A percentile compares a stretch with the other conserved stretches of the same genome.
These are phyloP conservation scores for Morus bassanus DNA, from an alignment of 2,797 vertebrate genomes.

Conservation along the genomic window DNA sequence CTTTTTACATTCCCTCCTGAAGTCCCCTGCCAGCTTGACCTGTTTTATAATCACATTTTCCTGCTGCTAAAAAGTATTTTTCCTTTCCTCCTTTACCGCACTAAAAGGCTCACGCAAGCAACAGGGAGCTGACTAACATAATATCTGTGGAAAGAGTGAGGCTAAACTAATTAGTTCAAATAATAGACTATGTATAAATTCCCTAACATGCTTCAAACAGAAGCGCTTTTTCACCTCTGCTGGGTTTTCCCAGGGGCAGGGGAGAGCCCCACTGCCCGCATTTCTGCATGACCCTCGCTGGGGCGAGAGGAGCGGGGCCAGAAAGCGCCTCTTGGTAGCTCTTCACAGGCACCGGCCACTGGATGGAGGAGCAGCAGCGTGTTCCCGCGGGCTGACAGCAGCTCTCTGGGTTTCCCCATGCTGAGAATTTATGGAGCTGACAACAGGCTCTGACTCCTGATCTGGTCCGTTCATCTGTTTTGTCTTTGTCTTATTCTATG, in stretches of 20 bases:
- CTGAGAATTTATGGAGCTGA: background rate
- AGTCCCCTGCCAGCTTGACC: background rate
- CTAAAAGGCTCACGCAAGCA: background rate
- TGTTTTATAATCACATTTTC: background rate
- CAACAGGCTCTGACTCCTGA: background rate
- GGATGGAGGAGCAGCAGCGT: background rate
- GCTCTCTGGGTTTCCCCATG: background rate
- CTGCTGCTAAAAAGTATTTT: background rate
- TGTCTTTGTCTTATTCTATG: background rate
- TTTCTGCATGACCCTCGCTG: rapidly evolving
- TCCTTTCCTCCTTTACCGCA: background rate
- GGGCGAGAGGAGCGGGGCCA: background rate
- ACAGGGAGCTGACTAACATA: background rate
- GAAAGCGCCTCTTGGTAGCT: background rate
- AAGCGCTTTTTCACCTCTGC: background rate
- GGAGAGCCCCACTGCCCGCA: rapidly evolving
- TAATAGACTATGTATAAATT: background rate
- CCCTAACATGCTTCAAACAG: background rate
- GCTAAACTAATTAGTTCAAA: background rate
- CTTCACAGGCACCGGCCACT: background rate
- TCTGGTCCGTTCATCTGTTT: background rate
- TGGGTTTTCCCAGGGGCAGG: background rate
- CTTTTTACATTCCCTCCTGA: background rate
- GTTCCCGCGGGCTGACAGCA: background rate
- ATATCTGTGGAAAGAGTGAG: background rate